Percentiles rank a stretch among this genome's conserved stretches.
Conservation (phyloP, 2,888 invertebrate genomes). For the Callyntrura sp. region DNA sequence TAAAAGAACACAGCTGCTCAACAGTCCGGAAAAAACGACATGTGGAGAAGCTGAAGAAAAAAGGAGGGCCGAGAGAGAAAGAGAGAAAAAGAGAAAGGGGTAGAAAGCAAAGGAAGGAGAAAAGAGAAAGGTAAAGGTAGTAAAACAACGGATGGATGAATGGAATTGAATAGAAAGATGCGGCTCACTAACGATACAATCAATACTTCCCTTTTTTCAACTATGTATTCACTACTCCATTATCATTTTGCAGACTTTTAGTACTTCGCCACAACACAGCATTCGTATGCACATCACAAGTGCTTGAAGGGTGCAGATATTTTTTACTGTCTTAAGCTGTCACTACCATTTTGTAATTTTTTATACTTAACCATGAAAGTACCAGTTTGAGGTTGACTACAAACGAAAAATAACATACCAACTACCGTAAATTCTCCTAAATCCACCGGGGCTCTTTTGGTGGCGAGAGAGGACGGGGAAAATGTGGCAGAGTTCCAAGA, state of each 20-base stretch:
- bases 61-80: background rate
- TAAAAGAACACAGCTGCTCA: background rate
- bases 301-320: slow-evolving; percentile 4
- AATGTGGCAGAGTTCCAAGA: too few relatives aligned
- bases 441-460: too few relatives aligned
- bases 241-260: slow-evolving; percentile 14
- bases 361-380: too few relatives aligned
- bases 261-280: background rate
- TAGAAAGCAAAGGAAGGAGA: background rate
- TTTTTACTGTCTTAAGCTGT: too few relatives aligned
- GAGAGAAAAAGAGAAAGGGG: background rate
- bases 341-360: too few relatives aligned
- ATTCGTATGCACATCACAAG: background rate
- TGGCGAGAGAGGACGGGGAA: too few relatives aligned
- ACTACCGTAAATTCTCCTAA: too few relatives aligned
- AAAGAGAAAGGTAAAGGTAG: background rate
- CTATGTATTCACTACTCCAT: slow-evolving; percentile 1
- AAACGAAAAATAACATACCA: too few relatives aligned
- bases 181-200: slow-evolving; percentile 23
- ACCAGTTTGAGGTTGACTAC: too few relatives aligned
- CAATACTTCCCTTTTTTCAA: slow-evolving; percentile 35
- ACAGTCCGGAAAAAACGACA: slow-evolving; percentile 25
- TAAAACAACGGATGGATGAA: slow-evolving; percentile 33
- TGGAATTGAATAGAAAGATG: slow-evolving; percentile 16
- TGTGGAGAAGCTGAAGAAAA: slow-evolving; percentile 11